Base-by-base conservation (phyloP, 2,113 vertebrate species). In the Prinia subflava region DNA sequence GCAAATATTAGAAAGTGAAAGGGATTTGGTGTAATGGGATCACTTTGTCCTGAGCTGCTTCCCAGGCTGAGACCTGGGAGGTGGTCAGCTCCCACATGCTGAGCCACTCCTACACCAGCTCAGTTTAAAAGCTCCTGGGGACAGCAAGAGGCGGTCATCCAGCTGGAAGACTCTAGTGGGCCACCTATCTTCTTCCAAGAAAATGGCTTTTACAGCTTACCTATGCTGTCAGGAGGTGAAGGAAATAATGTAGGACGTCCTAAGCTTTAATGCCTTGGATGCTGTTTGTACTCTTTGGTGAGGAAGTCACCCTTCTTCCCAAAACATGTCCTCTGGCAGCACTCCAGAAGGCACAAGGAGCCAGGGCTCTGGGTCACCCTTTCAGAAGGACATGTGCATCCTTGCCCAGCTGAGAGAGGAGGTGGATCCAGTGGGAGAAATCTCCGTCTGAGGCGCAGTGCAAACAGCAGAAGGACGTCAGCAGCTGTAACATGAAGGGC, bases 391-490 rank as follows among this genome's bases (percentile, higher is more conserved):
- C 60, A 22, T 0, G 2, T 21, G 5, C 41, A 47, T 23, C 8
- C 41, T 67, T 74, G 41, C 23, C 14, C 0, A 0, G 33, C 15
- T 60, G n/a, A 59, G 23, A 37, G 23, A 74, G 41, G 18, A 78
- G 15, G 31, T 69, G 57, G 31, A 16, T 62, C 10, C 63, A 46
- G 44, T 24, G 3, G 39, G 31, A 56, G 46, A 68, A 62, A 25
- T 55, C 42, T 77, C 60, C 47, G 13, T 27, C 7, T 0, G 3
- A 76, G 18, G 11, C 15, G 57, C 0, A 0, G 25, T 22, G 30
- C 0, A 6, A 77, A 20, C 25, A 84, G 31, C 9, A 30, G 33
- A 23, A 64, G 49, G 30, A 33, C 14, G 6, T 35, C 28, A 23
- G 47, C 5, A 1, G 2, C 27, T 75, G 52, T 46, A 60, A 60